Conservation (phyloP, 1,140 invertebrate genomes). For the Pseudachorutes palmiensis region DNA sequence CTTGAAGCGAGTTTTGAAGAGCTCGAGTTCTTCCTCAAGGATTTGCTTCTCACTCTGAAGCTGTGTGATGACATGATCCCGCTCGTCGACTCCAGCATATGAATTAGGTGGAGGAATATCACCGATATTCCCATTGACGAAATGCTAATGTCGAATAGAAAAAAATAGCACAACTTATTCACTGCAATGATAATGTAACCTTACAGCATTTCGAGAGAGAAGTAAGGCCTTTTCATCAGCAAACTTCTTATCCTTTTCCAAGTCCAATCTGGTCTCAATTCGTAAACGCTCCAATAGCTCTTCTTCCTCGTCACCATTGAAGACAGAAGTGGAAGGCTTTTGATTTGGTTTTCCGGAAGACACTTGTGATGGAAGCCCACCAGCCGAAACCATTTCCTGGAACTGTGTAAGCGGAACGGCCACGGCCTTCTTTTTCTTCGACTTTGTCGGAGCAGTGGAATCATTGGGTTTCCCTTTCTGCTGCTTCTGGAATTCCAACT, state of each 20-base stretch:
- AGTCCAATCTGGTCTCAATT: conserved; percentile 25
- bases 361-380: no score
- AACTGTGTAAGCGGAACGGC: background rate
- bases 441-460: conserved; percentile 42
- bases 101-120: conserved; percentile 6
- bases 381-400: background rate
- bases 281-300: conserved; percentile 20
- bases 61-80: conserved; percentile 16
- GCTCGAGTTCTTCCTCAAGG: conserved; percentile 19
- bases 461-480: conserved; percentile 47
- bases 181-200: background rate
- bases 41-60: conserved; percentile 17
- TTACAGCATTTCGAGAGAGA: conserved; percentile 19
- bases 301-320: conserved; percentile 19
- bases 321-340: background rate
- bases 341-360: conserved; percentile 12
- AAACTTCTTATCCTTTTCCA: conserved; percentile 24
- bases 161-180: background rate
- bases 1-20: conserved; percentile 22
- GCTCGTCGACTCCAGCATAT: background rate
- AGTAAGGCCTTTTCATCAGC: conserved; percentile 18
- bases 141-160: background rate
- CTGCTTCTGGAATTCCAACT: conserved; percentile 55
- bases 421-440: conserved; percentile 45
- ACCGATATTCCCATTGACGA: background rate